phyloP scores from a whole-genome alignment of 2,888 invertebrate genomes.

The Polydrusus cervinus region DNA sequence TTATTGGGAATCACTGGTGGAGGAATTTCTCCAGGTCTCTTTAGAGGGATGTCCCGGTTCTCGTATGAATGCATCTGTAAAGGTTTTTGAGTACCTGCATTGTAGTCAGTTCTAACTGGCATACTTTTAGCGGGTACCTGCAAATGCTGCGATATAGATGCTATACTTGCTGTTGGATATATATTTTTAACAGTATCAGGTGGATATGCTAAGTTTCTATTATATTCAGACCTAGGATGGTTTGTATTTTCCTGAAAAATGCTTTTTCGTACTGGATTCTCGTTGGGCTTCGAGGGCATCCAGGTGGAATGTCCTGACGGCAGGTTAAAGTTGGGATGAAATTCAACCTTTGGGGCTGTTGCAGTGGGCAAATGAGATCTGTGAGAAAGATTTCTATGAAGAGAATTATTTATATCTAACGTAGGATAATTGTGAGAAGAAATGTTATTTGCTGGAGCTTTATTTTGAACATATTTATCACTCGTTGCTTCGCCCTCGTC shows the following conservation, averaged over 20 bases:
- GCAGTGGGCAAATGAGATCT: constrained; percentile 62
- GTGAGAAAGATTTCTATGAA: constrained; percentile 63
- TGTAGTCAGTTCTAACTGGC: constrained; percentile 14
- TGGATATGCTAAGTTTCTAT: constrained; percentile 21
- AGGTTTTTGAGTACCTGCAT: constrained; percentile 22
- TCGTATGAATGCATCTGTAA: constrained; percentile 33
- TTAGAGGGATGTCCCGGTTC: constrained; percentile 54
- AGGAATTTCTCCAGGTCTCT: constrained; percentile 68
- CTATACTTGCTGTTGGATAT: constrained; percentile 50
- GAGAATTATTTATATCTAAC: constrained; percentile 63
- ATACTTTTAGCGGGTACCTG: constrained; percentile 12
- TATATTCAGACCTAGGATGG: constrained; percentile 21
- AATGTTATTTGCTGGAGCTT: constrained; percentile 65
- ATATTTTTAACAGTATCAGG: constrained; percentile 16
- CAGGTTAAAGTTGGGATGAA: constrained; percentile 82
- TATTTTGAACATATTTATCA: constrained; percentile 56
- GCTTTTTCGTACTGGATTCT: constrained; percentile 27
- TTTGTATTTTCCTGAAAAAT: constrained; percentile 54
- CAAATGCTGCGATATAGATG: constrained; percentile 37
- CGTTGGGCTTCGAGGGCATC: constrained; percentile 29
- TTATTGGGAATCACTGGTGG: constrained; percentile 69
- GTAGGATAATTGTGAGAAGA: constrained; percentile 62
- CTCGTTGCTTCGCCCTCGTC: constrained; percentile 69
- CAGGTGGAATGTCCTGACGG: constrained; percentile 59
- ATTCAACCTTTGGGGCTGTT: constrained; percentile 83